Conservation (phyloP, 1,140 invertebrate species). For the Yoshiicerus persimilis region DNA sequence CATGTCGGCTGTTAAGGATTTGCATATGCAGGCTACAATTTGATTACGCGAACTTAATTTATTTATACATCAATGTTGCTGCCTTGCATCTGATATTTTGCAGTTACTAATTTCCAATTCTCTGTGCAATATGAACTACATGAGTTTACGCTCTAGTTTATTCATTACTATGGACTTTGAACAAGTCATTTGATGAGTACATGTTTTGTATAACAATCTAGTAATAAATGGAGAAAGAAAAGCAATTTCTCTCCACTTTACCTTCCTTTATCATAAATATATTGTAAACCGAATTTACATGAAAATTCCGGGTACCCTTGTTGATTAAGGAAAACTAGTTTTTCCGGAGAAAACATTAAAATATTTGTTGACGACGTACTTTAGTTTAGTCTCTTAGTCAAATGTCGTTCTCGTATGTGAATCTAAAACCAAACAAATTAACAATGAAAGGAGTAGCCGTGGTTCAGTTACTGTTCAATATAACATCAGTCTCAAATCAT, state of each 20-base stretch:
- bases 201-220: background rate
- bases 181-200: background rate
- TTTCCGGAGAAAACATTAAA: no score
- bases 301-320: no score
- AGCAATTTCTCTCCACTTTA: background rate
- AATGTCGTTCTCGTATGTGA: no score
- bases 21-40: no score
- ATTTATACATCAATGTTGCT: background rate
- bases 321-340: background rate
- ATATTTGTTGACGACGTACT: no score
- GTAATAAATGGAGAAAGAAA: background rate
- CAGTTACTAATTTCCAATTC: background rate
- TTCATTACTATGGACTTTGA: background rate
- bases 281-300: background rate
- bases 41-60: background rate
- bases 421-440: no score
- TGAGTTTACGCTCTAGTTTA: background rate
- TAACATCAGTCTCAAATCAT: background rate
- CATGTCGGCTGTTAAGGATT: no score
- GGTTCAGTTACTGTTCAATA: background rate
- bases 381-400: no score
- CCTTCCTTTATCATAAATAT: background rate
- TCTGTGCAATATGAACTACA: background rate
- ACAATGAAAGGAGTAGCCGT: no score
- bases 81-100: background rate